Base-by-base conservation (phyloP, 2,888 invertebrate species). In the Perdita meconis region DNA sequence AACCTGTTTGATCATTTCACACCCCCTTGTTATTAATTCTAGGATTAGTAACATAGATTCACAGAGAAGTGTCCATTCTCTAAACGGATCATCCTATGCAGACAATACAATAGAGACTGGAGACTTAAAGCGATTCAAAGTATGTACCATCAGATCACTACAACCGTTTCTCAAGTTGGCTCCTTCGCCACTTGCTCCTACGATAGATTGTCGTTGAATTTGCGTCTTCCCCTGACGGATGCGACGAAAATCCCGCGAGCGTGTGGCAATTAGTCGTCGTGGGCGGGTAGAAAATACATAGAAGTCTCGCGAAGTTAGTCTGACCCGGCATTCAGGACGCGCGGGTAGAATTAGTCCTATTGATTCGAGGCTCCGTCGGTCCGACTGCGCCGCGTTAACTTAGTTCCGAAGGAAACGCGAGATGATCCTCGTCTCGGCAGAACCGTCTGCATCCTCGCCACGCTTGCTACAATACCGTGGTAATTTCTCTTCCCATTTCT, bases 261-360 rank as follows among this genome's bases (percentile, higher is more conserved):
- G 26, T 8, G 56, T 57, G 19, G 78, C 71, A 78, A 79, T 79
- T 79, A 67, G 59, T 40, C 64, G 67, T 22, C 30, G 71, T 47
- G 59, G 57, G 61, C 8, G 42, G 5, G 34, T 47, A 61, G 60
- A 78, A 78, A 78, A 55, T 30, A n/a, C n/a, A n/a, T n/a, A 53
- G 63, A 71, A 67, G 63, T 53, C 66, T 42, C 44, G 12, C 34
- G 51, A 78, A 78, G 66, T 78, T 78, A 16, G 22, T 10, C 3
- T 22, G 24, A 19, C 22, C 22, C 13, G 44, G 61, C 69, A 83
- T 76, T 76, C 78, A 47, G 73, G 53, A 57, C 66, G 64, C 71
- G 68, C 64, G 50, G n/a, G 65, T 50, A 50, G 55, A 85, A 85
- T 85, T 85, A 85, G 76, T 66, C 73, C 66, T 74, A 85, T 86